Conservation (phyloP, 2,797 vertebrate genomes). For the Eurystomus glaucurus region DNA sequence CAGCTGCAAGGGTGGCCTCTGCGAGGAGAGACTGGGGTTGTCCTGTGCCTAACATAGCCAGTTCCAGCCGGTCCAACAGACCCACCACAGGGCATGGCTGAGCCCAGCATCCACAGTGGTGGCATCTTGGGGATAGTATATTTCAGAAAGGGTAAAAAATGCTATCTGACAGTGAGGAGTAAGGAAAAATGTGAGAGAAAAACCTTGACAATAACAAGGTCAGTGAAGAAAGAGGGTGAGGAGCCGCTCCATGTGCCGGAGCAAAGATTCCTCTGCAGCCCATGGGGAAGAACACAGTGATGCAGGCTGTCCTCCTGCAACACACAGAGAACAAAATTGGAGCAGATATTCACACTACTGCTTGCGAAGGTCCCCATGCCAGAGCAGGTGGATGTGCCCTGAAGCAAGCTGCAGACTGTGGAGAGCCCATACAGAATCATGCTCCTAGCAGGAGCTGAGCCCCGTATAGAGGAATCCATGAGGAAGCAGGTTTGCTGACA, state of each 20-base stretch:
- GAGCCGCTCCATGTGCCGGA: fast-evolving
- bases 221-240: neutral
- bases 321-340: fast-evolving
- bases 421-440: fast-evolving
- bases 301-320: neutral
- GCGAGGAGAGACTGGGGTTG: neutral
- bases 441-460: neutral
- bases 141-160: neutral
- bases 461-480: fast-evolving
- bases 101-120: neutral
- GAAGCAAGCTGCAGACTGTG: neutral
- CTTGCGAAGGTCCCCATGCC: neutral
- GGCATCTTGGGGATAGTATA: fast-evolving
- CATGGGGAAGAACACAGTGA: neutral
- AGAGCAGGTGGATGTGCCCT: neutral
- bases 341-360: neutral
- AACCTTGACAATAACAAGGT: neutral
- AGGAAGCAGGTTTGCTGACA: neutral
- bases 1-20: fast-evolving
- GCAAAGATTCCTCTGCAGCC: neutral
- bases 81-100: fast-evolving
- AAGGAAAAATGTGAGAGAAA: neutral
- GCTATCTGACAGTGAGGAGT: neutral
- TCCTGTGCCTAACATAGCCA: fast-evolving
- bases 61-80: fast-evolving